These are phyloP conservation scores for Dyspetes luteomarginatus DNA, from an alignment of 2,888 invertebrate species.

Conservation along the genomic window DNA sequence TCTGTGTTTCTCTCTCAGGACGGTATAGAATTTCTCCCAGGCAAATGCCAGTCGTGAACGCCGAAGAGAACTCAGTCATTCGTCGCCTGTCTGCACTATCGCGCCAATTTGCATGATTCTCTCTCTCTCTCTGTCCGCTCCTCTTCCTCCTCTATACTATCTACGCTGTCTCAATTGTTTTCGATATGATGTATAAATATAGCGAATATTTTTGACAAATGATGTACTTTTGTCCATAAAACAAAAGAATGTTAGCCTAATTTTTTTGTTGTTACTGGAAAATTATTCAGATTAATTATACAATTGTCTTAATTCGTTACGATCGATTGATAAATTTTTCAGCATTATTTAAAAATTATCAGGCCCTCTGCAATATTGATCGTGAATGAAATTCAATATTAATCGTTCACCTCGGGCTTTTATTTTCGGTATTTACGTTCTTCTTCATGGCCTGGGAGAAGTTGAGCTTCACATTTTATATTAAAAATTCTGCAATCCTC, in stretches of 20 bases:
- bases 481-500: constrained; percentile 33
- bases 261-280: too few relatives aligned
- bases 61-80: constrained; percentile 48
- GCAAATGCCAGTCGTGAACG: constrained; percentile 48
- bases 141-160: too few relatives aligned
- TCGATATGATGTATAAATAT: constrained; percentile 3
- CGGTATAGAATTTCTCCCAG: constrained; percentile 37
- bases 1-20: not conserved
- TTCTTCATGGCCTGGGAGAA: not conserved
- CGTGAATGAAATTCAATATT: not conserved
- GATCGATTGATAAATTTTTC: not conserved
- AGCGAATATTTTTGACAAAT: constrained; percentile 33
- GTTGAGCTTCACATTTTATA: constrained; percentile 22
- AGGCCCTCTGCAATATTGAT: not conserved
- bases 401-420: too few relatives aligned
- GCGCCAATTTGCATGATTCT: too few relatives aligned
- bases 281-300: too few relatives aligned
- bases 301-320: too few relatives aligned
- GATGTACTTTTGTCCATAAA: constrained; percentile 11
- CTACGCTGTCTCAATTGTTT: too few relatives aligned
- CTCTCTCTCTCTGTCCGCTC: constrained; percentile 38
- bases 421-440: not conserved
- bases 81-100: too few relatives aligned
- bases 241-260: not conserved
- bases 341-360: not conserved